Conservation (phyloP, 92 coral and sea anemone genomes). For the Diadumene lineata region DNA sequence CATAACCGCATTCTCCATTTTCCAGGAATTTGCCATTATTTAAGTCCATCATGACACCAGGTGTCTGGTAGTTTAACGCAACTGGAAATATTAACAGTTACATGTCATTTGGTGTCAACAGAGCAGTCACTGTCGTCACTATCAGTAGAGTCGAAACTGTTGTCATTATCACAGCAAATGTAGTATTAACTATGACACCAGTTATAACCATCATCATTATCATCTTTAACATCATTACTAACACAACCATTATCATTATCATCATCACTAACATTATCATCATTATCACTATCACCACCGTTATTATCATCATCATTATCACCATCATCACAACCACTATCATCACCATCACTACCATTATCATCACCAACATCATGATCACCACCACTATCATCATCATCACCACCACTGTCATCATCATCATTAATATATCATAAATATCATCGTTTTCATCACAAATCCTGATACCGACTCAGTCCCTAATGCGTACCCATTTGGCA, state of each 20-base stretch:
- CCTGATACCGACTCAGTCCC: not conserved
- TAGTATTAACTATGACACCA: not conserved
- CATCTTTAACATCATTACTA: not conserved
- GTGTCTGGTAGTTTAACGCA: slow-evolving; percentile 91
- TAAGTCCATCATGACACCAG: slow-evolving; percentile 93
- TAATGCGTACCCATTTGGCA: slow-evolving; percentile 87
- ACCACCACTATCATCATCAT: not conserved
- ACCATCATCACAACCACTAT: not conserved
- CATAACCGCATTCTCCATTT: slow-evolving; percentile 95
- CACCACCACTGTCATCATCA: not conserved
- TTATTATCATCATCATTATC: not conserved
- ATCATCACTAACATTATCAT: not conserved
- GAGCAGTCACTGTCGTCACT: no score
- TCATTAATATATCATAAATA: no score
- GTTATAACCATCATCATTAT: not conserved
- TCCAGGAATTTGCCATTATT: slow-evolving; percentile 85
- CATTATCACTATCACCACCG: not conserved
- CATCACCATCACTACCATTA: not conserved
- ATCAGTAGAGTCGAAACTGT: no score
- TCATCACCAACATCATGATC: not conserved
- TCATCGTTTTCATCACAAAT: not conserved
- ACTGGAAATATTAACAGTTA: slow-evolving; percentile 45
- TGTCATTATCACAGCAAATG: not conserved
- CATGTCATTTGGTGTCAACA: no score
- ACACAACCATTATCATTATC: not conserved